These are phyloP conservation scores for Pelobates fuscus DNA, from an alignment of 2,113 vertebrate genomes.

Conservation along the genomic window DNA sequence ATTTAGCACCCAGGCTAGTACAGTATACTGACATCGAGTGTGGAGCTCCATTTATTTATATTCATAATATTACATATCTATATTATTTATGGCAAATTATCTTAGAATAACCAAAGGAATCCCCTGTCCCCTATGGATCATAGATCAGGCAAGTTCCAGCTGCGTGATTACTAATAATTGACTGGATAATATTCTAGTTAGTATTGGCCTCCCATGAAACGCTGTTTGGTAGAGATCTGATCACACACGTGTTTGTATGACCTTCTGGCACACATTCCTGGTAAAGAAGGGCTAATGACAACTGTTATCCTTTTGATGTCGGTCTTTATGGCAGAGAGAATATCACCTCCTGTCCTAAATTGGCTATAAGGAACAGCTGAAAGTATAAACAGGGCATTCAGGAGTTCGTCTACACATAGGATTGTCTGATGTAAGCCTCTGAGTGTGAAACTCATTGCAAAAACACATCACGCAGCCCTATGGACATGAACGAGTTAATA, in stretches of 20 bases:
- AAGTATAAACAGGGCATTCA: slow-evolving; percentile 46
- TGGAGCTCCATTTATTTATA: too few relatives aligned
- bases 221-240: slow-evolving; percentile 6
- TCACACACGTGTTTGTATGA: slow-evolving; percentile 48
- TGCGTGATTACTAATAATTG: slow-evolving; percentile 8
- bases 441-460: neutral
- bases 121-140: neutral
- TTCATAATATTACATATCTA: too few relatives aligned
- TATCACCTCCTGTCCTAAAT: slow-evolving; percentile 50
- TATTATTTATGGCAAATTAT: too few relatives aligned
- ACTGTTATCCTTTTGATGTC: slow-evolving; percentile 48
- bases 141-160: too few relatives aligned
- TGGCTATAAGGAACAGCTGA: slow-evolving; percentile 50
- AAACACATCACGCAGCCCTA: too few relatives aligned
- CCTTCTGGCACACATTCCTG: slow-evolving; percentile 46
- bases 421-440: neutral
- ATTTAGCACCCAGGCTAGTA: too few relatives aligned
- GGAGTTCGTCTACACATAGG: slow-evolving; percentile 9
- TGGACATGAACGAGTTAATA: too few relatives aligned
- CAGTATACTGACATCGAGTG: too few relatives aligned
- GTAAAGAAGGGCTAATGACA: slow-evolving; percentile 44
- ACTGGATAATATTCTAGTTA: neutral
- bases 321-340: slow-evolving; percentile 49
- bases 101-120: too few relatives aligned
- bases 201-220: slow-evolving; percentile 18